These are phyloP conservation scores for Pipistrellus nathusii DNA, from an alignment of 2,797 vertebrate species.

Conservation along the genomic window DNA sequence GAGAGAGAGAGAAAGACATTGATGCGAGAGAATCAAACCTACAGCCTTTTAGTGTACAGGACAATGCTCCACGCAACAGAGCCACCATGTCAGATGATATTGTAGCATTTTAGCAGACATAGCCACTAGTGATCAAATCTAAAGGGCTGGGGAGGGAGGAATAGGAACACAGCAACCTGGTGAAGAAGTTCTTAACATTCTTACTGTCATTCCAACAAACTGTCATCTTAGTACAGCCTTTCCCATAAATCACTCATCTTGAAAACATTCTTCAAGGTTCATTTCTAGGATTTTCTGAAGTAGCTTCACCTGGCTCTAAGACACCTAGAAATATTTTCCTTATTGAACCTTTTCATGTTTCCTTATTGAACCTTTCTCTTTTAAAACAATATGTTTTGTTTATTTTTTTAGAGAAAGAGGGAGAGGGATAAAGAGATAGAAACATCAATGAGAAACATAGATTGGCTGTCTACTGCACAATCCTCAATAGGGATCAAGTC, in stretches of 20 bases:
- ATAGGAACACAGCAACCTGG: neutral
- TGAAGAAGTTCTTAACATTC: neutral
- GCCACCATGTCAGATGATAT: neutral
- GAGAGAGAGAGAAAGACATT: neutral
- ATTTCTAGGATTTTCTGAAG: slow-evolving; percentile 45
- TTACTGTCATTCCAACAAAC: neutral
- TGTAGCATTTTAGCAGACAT: neutral
- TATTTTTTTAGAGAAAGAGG: too few relatives aligned
- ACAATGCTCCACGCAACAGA: neutral
- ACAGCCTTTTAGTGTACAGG: neutral
- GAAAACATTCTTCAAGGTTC: slow-evolving; percentile 21
- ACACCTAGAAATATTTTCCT: neutral
- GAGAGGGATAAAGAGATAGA: too few relatives aligned
- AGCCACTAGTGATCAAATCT: neutral
- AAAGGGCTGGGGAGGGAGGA: neutral
- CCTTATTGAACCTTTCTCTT: neutral
- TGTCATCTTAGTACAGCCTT: neutral
- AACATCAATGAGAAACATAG: too few relatives aligned
- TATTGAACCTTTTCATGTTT: neutral
- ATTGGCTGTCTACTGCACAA: too few relatives aligned
- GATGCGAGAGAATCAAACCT: neutral
- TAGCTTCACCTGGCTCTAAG: neutral
- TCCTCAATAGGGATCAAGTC: too few relatives aligned
- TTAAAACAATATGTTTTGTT: too few relatives aligned
- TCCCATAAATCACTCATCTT: neutral